These are phyloP conservation scores for Sebastes flavidus DNA, from an alignment of 2,797 vertebrate genomes.

Conservation along the genomic window DNA sequence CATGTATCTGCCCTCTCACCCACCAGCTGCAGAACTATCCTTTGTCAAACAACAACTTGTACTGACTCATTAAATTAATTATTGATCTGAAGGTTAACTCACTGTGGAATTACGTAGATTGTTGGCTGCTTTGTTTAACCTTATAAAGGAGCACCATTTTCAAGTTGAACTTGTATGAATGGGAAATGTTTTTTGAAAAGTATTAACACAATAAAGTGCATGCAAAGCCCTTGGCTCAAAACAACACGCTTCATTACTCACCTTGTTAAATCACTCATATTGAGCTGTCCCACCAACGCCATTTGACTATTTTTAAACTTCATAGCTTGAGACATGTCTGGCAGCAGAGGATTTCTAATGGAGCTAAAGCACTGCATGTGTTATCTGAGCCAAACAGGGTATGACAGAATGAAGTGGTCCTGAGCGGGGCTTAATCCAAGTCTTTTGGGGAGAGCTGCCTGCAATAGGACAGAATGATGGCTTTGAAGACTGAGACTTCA, in stretches of 20 bases:
- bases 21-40: background rate
- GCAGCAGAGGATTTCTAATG: slow-evolving; percentile 15
- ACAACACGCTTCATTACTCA: background rate
- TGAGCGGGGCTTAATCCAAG: slow-evolving; percentile 22
- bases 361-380: background rate
- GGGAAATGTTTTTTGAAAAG: background rate
- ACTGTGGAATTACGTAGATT: background rate
- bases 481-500: slow-evolving; percentile 7
- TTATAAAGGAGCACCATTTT: background rate
- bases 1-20: background rate
- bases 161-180: background rate
- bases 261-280: background rate
- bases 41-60: slow-evolving; percentile 3
- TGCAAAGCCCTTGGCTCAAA: background rate
- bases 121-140: background rate
- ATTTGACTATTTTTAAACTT: background rate
- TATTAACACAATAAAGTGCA: background rate
- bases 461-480: slow-evolving; percentile 4
- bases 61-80: slow-evolving; percentile 32
- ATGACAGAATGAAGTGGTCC: slow-evolving; percentile 17
- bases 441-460: slow-evolving; percentile 1
- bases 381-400: slow-evolving; percentile 38
- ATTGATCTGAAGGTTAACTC: slow-evolving; percentile 8
- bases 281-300: background rate
- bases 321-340: slow-evolving; percentile 1